Percentiles rank a stretch among this genome's conserved stretches.
phyloP scores from a whole-genome alignment of 2,888 invertebrate genomes.

The Drosophila dives region DNA sequence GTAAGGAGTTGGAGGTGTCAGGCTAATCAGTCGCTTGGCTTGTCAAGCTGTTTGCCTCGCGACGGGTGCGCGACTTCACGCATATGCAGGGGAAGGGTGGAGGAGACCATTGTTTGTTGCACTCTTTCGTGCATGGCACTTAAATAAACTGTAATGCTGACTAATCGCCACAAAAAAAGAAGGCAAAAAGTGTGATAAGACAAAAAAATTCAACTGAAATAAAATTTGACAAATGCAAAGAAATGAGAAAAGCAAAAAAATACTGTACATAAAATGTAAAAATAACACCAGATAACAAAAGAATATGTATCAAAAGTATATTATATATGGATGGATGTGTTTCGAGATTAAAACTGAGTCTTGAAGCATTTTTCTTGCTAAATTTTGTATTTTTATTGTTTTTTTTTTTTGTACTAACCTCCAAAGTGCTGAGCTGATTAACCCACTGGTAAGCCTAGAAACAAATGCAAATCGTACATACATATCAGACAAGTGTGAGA shows the following conservation, averaged over 20 bases:
- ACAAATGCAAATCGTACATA: slow-evolving; percentile 56
- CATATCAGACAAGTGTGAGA: slow-evolving; percentile 38
- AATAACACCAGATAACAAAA: slow-evolving; percentile 11
- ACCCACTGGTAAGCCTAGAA: slow-evolving; percentile 71
- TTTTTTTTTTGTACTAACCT: slow-evolving; percentile 54
- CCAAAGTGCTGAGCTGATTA: slow-evolving; percentile 63
- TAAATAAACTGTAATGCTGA: slow-evolving; percentile 30
- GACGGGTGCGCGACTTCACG: not conserved
- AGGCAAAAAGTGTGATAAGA: slow-evolving; percentile 24
- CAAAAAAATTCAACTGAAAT: slow-evolving; percentile 7
- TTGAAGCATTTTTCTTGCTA: slow-evolving; percentile 3
- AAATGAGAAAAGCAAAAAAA: not conserved
- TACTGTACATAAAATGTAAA: slow-evolving; percentile 5
- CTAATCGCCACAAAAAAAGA: slow-evolving; percentile 25
- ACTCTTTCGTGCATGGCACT: slow-evolving; percentile 45
- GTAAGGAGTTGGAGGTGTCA: not conserved
- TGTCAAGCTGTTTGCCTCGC: slow-evolving; percentile 32
- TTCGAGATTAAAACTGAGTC: slow-evolving; percentile 14
- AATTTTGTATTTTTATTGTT: not conserved
- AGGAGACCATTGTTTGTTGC: slow-evolving; percentile 13
- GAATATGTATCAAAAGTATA: not conserved
- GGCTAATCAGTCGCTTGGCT: slow-evolving; percentile 58
- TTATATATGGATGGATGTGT: not conserved
- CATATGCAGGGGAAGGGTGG: not conserved
- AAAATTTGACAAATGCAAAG: slow-evolving; percentile 2